A percentile compares a stretch with the other conserved stretches of the same genome.
Conservation (phyloP, 2,888 invertebrate species). For the Microdon myrmicae region DNA sequence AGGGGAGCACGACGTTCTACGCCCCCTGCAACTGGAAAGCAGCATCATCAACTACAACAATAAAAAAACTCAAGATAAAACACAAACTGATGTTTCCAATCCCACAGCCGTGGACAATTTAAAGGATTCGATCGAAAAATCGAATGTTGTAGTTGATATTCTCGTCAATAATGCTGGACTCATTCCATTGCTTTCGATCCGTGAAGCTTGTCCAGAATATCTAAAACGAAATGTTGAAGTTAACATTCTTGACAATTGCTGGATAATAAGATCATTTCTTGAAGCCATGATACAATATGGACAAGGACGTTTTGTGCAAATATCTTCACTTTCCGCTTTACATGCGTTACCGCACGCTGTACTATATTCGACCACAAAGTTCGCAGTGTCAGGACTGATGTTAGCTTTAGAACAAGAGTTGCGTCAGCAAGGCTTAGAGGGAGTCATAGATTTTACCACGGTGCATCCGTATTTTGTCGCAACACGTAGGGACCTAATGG, state of each 20-base stretch:
- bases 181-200: conserved; percentile 55
- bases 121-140: conserved; percentile 41
- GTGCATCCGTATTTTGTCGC: conserved; percentile 60
- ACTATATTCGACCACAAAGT: conserved; percentile 60
- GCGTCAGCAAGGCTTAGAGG: conserved; percentile 49
- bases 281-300: conserved; percentile 56
- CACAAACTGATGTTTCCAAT: conserved; percentile 52
- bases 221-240: conserved; percentile 58
- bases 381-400: conserved; percentile 60
- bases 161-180: conserved; percentile 63
- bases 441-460: conserved; percentile 38
- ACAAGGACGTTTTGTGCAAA: conserved; percentile 57
- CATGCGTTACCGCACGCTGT: conserved; percentile 30
- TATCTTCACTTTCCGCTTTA: conserved; percentile 57
- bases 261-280: conserved; percentile 58
- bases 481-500: conserved; percentile 54
- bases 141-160: conserved; percentile 58
- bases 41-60: too few relatives aligned
- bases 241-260: conserved; percentile 59
- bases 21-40: too few relatives aligned
- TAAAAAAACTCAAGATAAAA: too few relatives aligned
- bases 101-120: conserved; percentile 33
- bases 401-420: conserved; percentile 54
- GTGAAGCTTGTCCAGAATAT: conserved; percentile 55
- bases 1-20: too few relatives aligned